Conservation (phyloP, 1,140 invertebrate species). For the Sycophila sp. region DNA sequence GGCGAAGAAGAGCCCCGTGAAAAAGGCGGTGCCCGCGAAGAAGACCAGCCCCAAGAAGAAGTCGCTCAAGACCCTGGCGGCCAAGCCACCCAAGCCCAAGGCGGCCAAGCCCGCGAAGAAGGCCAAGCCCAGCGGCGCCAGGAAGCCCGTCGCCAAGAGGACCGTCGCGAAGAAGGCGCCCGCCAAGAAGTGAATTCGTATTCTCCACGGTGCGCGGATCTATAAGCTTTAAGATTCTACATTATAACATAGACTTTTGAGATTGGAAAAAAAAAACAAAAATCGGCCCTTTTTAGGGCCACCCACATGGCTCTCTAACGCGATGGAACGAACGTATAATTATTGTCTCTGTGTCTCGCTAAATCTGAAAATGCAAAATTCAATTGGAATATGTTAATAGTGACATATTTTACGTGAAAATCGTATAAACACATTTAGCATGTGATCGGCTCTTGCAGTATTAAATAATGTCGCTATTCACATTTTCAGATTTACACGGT, state of each 20-base stretch:
- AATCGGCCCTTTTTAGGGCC: constrained; percentile 33
- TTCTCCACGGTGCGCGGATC: not conserved
- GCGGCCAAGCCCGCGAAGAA: not conserved
- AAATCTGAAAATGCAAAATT: too few species aligned
- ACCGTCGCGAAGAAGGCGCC: not conserved
- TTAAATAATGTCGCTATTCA: too few species aligned
- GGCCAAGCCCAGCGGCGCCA: not conserved
- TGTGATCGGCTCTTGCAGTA: too few species aligned
- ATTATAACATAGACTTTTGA: too few species aligned
- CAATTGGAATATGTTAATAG: too few species aligned
- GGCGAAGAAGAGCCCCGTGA: not conserved
- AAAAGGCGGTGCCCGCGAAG: not conserved
- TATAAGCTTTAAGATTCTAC: not conserved
- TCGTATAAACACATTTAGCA: too few species aligned
- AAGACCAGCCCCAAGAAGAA: constrained; percentile 2
- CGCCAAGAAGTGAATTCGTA: constrained; percentile 15
- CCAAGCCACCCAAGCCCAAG: not conserved
- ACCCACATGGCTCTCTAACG: not conserved
- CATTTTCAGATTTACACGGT: too few species aligned
- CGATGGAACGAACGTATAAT: not conserved
- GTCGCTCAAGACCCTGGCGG: not conserved
- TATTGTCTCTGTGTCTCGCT: too few species aligned
- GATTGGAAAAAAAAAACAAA: not conserved
- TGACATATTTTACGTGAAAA: too few species aligned
- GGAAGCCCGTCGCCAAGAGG: not conserved